Evolutionary conservation across 2,113 vertebrate species (phyloP).

Genomic region (Ptyas mucosa): DNA sequence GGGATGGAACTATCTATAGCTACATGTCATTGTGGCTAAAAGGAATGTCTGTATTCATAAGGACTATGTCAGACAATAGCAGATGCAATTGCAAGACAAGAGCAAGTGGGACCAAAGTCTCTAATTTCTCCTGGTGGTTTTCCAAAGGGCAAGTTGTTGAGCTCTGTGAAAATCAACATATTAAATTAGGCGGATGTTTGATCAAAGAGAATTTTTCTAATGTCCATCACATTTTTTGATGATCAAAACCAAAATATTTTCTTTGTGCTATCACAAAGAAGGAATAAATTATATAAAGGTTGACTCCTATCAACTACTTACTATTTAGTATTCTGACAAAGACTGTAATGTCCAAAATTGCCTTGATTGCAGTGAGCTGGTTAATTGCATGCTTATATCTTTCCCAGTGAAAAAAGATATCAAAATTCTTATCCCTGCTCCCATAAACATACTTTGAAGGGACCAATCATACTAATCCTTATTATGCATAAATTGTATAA

Average conservation of each 20-base stretch:
- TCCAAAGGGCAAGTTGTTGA: background rate
- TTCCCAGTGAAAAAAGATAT: background rate
- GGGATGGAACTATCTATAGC: background rate
- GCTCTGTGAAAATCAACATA: background rate
- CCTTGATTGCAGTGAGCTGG: background rate
- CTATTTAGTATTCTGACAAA: background rate
- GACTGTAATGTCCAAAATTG: background rate
- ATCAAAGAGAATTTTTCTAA: background rate
- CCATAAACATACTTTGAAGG: background rate
- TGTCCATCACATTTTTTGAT: background rate
- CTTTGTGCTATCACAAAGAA: too few species aligned
- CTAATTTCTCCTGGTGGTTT: background rate
- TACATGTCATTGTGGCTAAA: background rate
- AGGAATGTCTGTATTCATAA: background rate
- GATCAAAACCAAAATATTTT: background rate
- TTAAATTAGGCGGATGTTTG: background rate
- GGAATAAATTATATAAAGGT: background rate
- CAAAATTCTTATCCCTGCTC: background rate
- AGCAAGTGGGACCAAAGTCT: background rate
- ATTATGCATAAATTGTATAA: background rate
- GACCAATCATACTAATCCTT: background rate
- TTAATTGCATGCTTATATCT: background rate
- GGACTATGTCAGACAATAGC: background rate
- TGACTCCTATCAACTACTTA: background rate
- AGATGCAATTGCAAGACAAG: background rate